Evolutionary conservation across 2,888 invertebrate species (phyloP).

Genomic region (Dasysyrphus tricinctus): DNA sequence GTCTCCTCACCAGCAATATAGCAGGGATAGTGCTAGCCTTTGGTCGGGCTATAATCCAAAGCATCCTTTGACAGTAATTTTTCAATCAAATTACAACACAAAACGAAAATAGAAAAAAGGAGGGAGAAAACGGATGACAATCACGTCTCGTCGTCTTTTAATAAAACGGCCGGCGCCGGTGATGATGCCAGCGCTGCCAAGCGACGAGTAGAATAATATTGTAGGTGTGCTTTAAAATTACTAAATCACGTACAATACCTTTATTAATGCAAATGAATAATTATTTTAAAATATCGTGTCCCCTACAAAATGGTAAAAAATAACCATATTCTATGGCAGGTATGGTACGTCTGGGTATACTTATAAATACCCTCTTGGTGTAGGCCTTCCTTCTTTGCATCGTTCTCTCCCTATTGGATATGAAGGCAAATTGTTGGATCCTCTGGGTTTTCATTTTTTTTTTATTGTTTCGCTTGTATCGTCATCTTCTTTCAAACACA

Average conservation of each 20-base stretch:
- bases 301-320: background rate
- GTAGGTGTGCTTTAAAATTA: slow-evolving; percentile 50
- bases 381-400: slow-evolving; percentile 39
- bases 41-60: slow-evolving; percentile 28
- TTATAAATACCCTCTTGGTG: slow-evolving; percentile 65
- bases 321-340: slow-evolving; percentile 66
- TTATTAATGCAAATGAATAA: slow-evolving; percentile 53
- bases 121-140: slow-evolving; percentile 14
- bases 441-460: slow-evolving; percentile 9
- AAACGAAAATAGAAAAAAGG: slow-evolving; percentile 18
- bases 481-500: slow-evolving; percentile 26
- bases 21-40: background rate
- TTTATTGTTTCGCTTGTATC: slow-evolving; percentile 14
- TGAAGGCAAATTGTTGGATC: slow-evolving; percentile 47
- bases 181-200: background rate
- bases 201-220: slow-evolving; percentile 50
- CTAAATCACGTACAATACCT: slow-evolving; percentile 46
- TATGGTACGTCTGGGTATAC: slow-evolving; percentile 58
- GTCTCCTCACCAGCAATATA: slow-evolving; percentile 19
- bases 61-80: slow-evolving; percentile 73
- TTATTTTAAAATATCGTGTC: slow-evolving; percentile 62
- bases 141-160: slow-evolving; percentile 56
- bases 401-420: background rate
- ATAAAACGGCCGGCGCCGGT: slow-evolving; percentile 29
- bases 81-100: slow-evolving; percentile 69